A percentile compares a stretch with the other conserved stretches of the same genome.
Conservation (phyloP, 2,888 invertebrate genomes). For the Leptopilina myrica region DNA sequence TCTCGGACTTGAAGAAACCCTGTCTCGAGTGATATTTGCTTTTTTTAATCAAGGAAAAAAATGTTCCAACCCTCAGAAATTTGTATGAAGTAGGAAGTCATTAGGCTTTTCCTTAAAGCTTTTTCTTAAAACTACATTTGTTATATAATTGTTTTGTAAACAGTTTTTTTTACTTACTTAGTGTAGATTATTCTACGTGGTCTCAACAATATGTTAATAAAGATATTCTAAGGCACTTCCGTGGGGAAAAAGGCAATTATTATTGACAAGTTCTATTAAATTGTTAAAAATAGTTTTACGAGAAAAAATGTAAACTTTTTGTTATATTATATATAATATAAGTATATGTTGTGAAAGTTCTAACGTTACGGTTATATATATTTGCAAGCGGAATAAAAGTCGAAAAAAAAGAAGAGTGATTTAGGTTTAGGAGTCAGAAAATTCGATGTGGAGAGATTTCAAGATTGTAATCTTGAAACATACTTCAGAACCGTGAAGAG, state of each 20-base stretch:
- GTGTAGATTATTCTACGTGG: background rate
- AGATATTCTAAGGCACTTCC: background rate
- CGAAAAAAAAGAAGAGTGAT: background rate
- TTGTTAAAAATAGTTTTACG: background rate
- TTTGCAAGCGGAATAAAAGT: background rate
- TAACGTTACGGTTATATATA: background rate
- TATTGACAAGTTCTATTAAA: background rate
- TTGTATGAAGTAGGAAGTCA: too few relatives aligned
- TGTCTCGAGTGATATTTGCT: too few relatives aligned
- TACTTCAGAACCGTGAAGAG: slow-evolving; percentile 2
- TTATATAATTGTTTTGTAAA: background rate
- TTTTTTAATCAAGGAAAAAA: too few relatives aligned
- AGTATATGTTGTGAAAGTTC: background rate
- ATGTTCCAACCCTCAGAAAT: too few relatives aligned
- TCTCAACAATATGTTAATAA: background rate
- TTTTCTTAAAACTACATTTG: background rate
- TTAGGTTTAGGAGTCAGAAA: slow-evolving; percentile 3
- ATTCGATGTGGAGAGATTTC: background rate
- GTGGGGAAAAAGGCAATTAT: background rate
- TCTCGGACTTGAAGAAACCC: too few relatives aligned
- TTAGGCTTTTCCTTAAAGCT: background rate
- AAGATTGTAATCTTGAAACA: background rate
- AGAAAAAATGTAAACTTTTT: background rate
- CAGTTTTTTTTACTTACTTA: background rate
- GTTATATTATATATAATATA: too few relatives aligned